Evolutionary conservation across 2,888 invertebrate genomes (phyloP).

Genomic region (Scaptomyza polygonia): DNA sequence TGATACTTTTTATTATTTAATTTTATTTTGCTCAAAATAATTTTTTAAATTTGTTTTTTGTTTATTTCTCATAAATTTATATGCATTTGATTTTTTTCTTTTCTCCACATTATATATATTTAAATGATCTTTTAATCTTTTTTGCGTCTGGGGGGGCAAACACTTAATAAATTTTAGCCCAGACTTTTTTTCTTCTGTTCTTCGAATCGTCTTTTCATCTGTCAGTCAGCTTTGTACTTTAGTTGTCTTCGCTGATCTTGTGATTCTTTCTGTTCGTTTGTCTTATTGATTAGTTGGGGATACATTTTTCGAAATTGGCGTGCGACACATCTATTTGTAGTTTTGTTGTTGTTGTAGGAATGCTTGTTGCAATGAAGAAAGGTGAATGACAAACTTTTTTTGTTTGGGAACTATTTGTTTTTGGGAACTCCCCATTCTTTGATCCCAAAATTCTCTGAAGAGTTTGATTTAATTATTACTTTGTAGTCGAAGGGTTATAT

Average conservation of each 20-base stretch:
- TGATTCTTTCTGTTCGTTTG: constrained; percentile 56
- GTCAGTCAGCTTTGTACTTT: constrained; percentile 8
- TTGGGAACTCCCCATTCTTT: background rate
- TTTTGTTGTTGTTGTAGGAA: background rate
- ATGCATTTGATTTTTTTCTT: background rate
- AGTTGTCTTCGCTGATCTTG: constrained; percentile 51
- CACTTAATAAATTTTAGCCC: constrained; percentile 60
- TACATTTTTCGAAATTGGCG: constrained; percentile 27
- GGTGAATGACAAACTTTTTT: no score
- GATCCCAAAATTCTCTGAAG: no score
- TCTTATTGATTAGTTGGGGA: constrained; percentile 69
- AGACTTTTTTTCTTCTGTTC: constrained; percentile 7
- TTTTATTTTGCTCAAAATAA: no score
- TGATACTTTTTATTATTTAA: no score
- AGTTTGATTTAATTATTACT: no score
- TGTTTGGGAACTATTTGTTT: background rate
- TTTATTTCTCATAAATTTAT: background rate
- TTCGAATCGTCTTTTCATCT: background rate
- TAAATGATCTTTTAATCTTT: constrained; percentile 23
- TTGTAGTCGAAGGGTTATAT: no score
- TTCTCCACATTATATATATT: constrained; percentile 15
- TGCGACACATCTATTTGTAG: constrained; percentile 27
- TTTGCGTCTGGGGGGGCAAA: constrained; percentile 20
- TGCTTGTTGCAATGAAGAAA: no score
- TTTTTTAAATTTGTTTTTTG: no score